A percentile compares a stretch with the other conserved stretches of the same genome.
Conservation (phyloP, 2,113 vertebrate species). For the Pseudolaguvia tuberculata region DNA sequence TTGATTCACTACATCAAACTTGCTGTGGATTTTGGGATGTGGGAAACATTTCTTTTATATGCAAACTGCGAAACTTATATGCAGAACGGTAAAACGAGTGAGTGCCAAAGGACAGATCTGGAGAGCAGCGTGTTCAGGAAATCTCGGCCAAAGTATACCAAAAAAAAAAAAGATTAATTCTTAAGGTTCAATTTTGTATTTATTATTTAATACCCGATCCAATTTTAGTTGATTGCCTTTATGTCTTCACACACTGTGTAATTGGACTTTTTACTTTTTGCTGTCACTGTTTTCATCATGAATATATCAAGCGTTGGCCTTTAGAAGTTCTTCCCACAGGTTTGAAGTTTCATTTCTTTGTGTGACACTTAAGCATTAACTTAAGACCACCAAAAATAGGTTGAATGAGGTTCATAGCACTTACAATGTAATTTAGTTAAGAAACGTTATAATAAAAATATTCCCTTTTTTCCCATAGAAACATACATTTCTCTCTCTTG, state of each 20-base stretch:
- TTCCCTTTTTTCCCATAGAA: background rate
- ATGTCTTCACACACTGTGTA: background rate
- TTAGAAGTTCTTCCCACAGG: background rate
- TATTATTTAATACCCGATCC: background rate
- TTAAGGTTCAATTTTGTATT: background rate
- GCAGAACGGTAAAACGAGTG: background rate
- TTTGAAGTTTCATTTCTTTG: background rate
- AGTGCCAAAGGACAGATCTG: background rate
- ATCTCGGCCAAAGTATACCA: background rate
- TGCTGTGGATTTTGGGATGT: conserved; percentile 16
- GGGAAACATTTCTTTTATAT: conserved; percentile 8
- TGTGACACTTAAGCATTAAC: background rate
- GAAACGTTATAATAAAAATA: background rate
- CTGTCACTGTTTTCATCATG: background rate
- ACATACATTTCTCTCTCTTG: too few species aligned
- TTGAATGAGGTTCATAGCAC: background rate
- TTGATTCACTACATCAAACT: conserved; percentile 25
- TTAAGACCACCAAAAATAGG: background rate
- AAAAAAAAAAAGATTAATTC: background rate
- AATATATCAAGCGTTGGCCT: background rate
- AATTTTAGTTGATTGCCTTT: background rate
- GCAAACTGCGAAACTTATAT: background rate
- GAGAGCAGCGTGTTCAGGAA: background rate
- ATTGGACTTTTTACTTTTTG: background rate
- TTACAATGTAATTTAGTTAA: background rate